A percentile compares a stretch with the other conserved stretches of the same genome.
These are phyloP conservation scores for Heptranchias perlo DNA, from an alignment of 2,113 vertebrate genomes.

Conservation along the genomic window DNA sequence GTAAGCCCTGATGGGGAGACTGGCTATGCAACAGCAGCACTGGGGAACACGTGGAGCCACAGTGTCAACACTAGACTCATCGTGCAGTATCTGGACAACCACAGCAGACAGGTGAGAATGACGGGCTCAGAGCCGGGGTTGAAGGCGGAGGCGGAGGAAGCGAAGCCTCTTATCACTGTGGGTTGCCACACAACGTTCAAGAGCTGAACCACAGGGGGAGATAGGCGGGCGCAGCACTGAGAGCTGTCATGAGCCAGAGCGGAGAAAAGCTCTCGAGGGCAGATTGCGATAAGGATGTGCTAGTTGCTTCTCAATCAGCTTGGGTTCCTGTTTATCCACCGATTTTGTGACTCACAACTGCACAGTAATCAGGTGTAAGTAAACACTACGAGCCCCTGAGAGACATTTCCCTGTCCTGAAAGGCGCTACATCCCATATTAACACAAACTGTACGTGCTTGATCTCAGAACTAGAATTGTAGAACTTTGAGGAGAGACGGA, in stretches of 20 bases:
- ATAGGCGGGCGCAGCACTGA: background rate
- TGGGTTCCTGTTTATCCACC: conserved; percentile 15
- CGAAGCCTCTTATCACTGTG: background rate
- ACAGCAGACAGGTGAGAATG: conserved; percentile 62
- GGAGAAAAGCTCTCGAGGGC: background rate
- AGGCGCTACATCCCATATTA: background rate
- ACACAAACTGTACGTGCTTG: background rate
- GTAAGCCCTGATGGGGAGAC: conserved; percentile 45
- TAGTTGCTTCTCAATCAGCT: background rate
- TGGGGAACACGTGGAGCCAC: conserved; percentile 79
- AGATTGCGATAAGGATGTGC: background rate
- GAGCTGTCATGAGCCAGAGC: background rate
- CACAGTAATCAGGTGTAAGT: conserved; percentile 13
- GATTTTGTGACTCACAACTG: background rate
- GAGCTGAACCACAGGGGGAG: background rate
- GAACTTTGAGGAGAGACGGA: background rate
- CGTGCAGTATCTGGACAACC: conserved; percentile 58
- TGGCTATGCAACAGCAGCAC: conserved; percentile 62
- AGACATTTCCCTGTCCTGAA: background rate
- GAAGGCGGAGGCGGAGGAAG: background rate
- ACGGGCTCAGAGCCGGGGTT: background rate
- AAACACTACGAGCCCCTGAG: background rate
- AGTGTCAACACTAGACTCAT: conserved; percentile 71
- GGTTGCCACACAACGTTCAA: background rate
- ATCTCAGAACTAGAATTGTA: background rate